These are phyloP conservation scores for Centropus unirufus DNA, from an alignment of 2,113 vertebrate species.

Conservation along the genomic window DNA sequence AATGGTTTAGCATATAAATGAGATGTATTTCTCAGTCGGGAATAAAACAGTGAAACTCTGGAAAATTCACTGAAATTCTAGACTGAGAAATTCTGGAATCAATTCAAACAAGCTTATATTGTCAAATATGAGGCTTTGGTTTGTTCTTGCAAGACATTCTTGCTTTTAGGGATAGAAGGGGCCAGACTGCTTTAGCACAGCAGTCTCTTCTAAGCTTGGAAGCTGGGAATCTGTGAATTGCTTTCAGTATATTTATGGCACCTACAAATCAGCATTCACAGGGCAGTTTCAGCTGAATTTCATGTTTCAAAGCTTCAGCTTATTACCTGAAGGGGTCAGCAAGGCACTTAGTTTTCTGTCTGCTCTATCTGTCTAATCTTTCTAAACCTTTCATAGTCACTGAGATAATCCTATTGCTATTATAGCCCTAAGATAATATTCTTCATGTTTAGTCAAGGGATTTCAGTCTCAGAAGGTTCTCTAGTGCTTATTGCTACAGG, in stretches of 20 bases:
- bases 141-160: neutral
- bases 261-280: neutral
- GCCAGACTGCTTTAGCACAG: neutral
- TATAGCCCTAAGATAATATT: neutral
- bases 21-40: neutral
- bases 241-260: neutral
- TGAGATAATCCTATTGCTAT: neutral
- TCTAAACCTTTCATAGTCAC: neutral
- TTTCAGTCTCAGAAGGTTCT: neutral
- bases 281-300: neutral
- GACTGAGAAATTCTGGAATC: neutral
- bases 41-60: neutral
- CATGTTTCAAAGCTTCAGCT: neutral
- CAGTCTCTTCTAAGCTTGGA: neutral
- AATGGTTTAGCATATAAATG: neutral
- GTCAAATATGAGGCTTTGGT: neutral
- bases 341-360: constrained; percentile 27
- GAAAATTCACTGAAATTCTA: neutral
- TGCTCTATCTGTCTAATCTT: neutral
- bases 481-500: neutral
- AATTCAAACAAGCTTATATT: neutral
- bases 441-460: neutral
- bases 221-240: neutral
- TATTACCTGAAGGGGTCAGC: constrained; percentile 55
- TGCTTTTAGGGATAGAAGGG: neutral